Evolutionary conservation across 2,888 invertebrate genomes (phyloP), one percentile per base, ranked within the genome.

Genomic region (Troides aeacus): DNA sequence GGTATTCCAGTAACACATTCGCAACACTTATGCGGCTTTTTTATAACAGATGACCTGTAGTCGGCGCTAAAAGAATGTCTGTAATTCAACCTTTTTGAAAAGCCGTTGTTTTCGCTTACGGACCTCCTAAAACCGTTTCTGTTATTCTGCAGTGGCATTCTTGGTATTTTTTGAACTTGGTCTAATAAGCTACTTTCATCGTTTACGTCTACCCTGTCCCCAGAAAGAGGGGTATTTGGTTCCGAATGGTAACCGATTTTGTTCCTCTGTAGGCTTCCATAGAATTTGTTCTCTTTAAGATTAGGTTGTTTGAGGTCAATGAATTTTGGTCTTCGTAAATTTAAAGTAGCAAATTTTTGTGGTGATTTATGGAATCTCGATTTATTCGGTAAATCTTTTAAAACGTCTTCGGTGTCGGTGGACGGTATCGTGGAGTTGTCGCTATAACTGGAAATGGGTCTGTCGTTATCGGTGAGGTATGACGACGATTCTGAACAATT

Each of bases 401-500:
- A 80, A 23, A 93, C 92, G 71, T 93, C 93, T 79, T 93, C 93
- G 42, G 91, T 90, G 72, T 92, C 92, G 36, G 91, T 92, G 42
- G 92, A 92, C 36, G 92, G 92, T 84, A 92, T 87, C 61, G 92
- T 92, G 62, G 92, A 92, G 82, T 92, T 92, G 75, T 92, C 92
- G 78, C 92, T 92, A 73, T 92, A 92, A 76, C 92, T 92, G 21
- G 92, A 92, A 84, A 92, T 92, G 75, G 92, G 92, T 73, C 92
- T 83, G 75, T 92, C 92, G 78, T 90, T 92, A 80, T 92, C 92
- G 68, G 92, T 92, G 74, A 92, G 81, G 77, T 92, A 92, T 75
- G 92, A 92, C 69, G 92, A 92, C 61, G 92, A 88, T 83, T 92
- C 92, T 69, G 92, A 92, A 81, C 92, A 92, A 86, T 92, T 92